Conservation (phyloP, 1,140 invertebrate species). For the Cydia pomonella region DNA sequence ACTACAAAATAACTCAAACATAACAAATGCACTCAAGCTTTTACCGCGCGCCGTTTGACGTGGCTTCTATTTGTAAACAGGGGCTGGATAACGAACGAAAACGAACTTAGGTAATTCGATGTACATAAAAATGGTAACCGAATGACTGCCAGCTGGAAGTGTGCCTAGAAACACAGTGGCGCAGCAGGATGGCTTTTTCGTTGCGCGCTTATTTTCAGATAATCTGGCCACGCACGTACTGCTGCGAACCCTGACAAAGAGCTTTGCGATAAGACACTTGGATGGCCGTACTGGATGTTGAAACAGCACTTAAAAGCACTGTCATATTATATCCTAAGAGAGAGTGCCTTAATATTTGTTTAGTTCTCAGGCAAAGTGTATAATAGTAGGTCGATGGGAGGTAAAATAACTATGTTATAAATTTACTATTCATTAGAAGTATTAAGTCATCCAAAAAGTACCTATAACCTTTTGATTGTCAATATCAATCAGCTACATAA, state of each 20-base stretch:
- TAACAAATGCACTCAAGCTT: conserved; percentile 42
- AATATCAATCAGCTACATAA: too few species aligned
- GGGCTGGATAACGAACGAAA: conserved; percentile 17
- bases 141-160: conserved; percentile 23
- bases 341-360: background rate
- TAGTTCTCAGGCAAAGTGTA: background rate
- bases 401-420: too few species aligned
- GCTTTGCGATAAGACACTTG: conserved; percentile 23
- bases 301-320: background rate
- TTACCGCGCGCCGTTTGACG: conserved; percentile 22
- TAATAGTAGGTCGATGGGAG: background rate
- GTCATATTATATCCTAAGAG: background rate
- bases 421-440: too few species aligned
- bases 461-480: too few species aligned
- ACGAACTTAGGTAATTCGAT: conserved; percentile 25
- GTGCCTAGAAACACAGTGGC: conserved; percentile 8
- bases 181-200: conserved; percentile 5
- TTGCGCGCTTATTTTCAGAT: conserved; percentile 5
- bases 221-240: conserved; percentile 11
- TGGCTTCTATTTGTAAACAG: conserved; percentile 28
- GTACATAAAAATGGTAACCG: conserved; percentile 18
- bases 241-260: conserved; percentile 21
- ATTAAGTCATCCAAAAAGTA: too few species aligned
- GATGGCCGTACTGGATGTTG: background rate
- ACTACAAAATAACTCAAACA: conserved; percentile 52